Evolutionary conservation across 2,797 vertebrate species (phyloP).

Genomic region (Prionace glauca): DNA sequence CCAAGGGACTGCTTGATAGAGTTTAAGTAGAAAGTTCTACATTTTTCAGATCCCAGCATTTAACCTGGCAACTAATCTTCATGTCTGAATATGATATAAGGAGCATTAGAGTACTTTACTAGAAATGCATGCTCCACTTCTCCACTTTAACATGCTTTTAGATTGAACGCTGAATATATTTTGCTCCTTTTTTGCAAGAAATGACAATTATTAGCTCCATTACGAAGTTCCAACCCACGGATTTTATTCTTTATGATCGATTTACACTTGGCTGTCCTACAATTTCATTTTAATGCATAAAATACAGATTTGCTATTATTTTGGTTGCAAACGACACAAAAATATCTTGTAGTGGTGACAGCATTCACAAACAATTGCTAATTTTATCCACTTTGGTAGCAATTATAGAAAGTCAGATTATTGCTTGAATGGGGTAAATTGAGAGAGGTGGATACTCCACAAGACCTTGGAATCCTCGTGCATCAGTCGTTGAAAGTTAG

Average conservation of each 20-base stretch:
- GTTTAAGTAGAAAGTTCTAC: background rate
- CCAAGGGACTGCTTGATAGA: background rate
- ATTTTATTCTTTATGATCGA: background rate
- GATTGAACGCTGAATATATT: background rate
- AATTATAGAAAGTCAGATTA: too few relatives aligned
- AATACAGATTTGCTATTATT: background rate
- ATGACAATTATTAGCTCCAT: background rate
- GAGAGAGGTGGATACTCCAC: too few relatives aligned
- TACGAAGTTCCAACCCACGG: background rate
- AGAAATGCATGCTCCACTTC: background rate
- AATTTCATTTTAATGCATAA: background rate
- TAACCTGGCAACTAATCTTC: conserved; percentile 4
- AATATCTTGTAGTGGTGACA: background rate
- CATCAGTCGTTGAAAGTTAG: too few relatives aligned
- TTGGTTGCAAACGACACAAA: background rate
- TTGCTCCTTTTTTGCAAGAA: background rate
- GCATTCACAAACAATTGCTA: background rate
- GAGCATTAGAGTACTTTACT: background rate
- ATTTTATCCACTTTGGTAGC: too few relatives aligned
- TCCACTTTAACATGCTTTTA: background rate
- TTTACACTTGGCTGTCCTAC: background rate
- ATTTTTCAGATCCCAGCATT: background rate
- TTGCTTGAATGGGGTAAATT: too few relatives aligned
- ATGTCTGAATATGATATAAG: background rate
- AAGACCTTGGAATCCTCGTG: too few relatives aligned